Evolutionary conservation across 2,888 invertebrate species (phyloP).

Genomic region (Macrosoma leucophasiata): DNA sequence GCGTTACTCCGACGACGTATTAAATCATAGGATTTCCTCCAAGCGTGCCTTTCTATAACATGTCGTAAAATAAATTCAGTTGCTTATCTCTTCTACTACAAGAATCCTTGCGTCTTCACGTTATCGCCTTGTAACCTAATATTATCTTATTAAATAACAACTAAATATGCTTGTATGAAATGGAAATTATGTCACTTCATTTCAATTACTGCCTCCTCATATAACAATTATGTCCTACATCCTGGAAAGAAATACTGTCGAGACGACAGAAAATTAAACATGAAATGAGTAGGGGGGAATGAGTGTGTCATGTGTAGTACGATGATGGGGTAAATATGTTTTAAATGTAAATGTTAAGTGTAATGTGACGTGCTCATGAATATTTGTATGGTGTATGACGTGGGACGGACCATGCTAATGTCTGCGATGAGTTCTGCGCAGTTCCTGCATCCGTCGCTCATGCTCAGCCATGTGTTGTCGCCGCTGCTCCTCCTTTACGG

Average conservation of each 20-base stretch:
- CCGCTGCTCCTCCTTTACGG: conserved; percentile 90
- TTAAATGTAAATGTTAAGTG: conserved; percentile 13
- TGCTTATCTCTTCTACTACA: conserved; percentile 31
- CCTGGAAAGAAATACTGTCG: conserved; percentile 60
- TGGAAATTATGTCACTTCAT: no score
- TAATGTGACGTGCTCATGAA: conserved; percentile 17
- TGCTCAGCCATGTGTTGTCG: conserved; percentile 91
- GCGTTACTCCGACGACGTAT: conserved; percentile 62
- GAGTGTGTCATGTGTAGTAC: conserved; percentile 19
- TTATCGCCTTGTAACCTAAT: conserved; percentile 42
- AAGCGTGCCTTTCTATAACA: conserved; percentile 74
- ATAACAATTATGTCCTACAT: no score
- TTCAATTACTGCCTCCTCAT: no score
- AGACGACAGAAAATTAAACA: conserved; percentile 40
- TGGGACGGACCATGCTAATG: conserved; percentile 73
- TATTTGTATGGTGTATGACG: conserved; percentile 24
- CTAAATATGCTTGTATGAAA: conserved; percentile 4
- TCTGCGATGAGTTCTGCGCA: conserved; percentile 75
- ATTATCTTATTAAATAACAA: conserved; percentile 21
- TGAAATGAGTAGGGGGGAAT: conserved; percentile 30
- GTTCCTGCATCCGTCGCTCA: conserved; percentile 85
- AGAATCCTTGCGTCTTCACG: conserved; percentile 35
- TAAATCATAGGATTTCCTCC: conserved; percentile 73
- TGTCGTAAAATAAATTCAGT: conserved; percentile 65
- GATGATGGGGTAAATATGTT: conserved; percentile 14